A percentile compares a stretch with the other conserved stretches of the same genome.
phyloP scores from a whole-genome alignment of 2,888 invertebrate genomes.

The Miltochrista miniata region DNA sequence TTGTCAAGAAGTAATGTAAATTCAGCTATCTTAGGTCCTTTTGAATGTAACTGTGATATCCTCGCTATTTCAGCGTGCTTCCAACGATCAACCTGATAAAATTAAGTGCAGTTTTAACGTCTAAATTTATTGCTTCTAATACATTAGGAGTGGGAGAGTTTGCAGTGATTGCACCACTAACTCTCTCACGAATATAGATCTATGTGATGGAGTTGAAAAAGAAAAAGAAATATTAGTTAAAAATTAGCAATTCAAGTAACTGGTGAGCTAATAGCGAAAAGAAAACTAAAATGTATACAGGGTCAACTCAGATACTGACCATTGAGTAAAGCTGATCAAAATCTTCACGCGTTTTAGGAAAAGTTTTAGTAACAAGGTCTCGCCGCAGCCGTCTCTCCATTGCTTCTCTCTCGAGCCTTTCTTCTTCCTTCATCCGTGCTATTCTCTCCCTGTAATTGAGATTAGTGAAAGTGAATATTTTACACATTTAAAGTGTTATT shows the following conservation, averaged over 20 bases:
- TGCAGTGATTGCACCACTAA: too few relatives aligned
- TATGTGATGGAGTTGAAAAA: too few relatives aligned
- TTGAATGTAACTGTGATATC: constrained; percentile 85
- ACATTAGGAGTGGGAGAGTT: neutral
- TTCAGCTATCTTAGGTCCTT: constrained; percentile 88
- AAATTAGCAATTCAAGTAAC: too few relatives aligned
- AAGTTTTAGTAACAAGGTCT: constrained; percentile 86
- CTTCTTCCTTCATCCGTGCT: constrained; percentile 80
- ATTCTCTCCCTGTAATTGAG: constrained; percentile 58
- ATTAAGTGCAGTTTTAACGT: neutral
- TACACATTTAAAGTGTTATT: too few relatives aligned
- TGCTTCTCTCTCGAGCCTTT: constrained; percentile 77
- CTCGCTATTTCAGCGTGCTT: constrained; percentile 85
- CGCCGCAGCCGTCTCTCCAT: constrained; percentile 78
- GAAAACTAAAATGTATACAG: too few relatives aligned
- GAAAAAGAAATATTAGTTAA: too few relatives aligned
- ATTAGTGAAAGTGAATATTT: too few relatives aligned
- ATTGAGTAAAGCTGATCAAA: constrained; percentile 89
- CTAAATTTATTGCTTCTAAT: neutral
- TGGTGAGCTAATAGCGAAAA: too few relatives aligned
- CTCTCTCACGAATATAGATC: too few relatives aligned
- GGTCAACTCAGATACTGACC: constrained; percentile 49
- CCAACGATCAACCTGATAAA: constrained; percentile 85
- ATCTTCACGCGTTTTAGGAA: constrained; percentile 88
- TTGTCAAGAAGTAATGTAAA: constrained; percentile 88